A percentile compares a stretch with the other conserved stretches of the same genome.
Conservation (phyloP, 2,888 invertebrate genomes). For the Eristalis intricaria region DNA sequence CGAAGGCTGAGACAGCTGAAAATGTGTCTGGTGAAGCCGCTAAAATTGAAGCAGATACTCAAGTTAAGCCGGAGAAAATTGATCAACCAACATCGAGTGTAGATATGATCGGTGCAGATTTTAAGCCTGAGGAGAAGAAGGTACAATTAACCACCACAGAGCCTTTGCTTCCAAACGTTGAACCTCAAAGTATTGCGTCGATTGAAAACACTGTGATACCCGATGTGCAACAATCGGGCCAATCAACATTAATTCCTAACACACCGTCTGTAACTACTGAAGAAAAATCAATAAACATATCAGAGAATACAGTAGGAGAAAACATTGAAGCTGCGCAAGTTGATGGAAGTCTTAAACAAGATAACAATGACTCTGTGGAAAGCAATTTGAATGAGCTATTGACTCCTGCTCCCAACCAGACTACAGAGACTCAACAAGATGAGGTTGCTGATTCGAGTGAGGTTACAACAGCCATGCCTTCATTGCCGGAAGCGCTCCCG, state of each 20-base stretch:
- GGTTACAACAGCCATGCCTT: too few species aligned
- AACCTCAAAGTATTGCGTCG: background rate
- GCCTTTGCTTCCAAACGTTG: background rate
- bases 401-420: background rate
- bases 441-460: too few species aligned
- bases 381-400: background rate
- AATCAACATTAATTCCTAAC: background rate
- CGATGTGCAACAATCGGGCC: background rate
- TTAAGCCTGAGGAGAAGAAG: background rate
- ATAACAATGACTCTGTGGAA: background rate
- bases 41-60: background rate
- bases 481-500: too few species aligned
- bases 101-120: background rate
- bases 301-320: background rate
- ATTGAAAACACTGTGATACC: background rate
- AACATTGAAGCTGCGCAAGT: background rate
- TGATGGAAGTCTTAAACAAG: background rate
- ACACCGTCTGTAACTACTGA: background rate
- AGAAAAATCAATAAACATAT: background rate
- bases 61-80: background rate
- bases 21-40: background rate
- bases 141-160: background rate
- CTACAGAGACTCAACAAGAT: background rate
- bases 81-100: background rate
- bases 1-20: background rate